Percentiles rank a stretch among this genome's conserved stretches.
Evolutionary conservation across 2,797 vertebrate genomes (phyloP).

Genomic region (Tadarida brasiliensis): DNA sequence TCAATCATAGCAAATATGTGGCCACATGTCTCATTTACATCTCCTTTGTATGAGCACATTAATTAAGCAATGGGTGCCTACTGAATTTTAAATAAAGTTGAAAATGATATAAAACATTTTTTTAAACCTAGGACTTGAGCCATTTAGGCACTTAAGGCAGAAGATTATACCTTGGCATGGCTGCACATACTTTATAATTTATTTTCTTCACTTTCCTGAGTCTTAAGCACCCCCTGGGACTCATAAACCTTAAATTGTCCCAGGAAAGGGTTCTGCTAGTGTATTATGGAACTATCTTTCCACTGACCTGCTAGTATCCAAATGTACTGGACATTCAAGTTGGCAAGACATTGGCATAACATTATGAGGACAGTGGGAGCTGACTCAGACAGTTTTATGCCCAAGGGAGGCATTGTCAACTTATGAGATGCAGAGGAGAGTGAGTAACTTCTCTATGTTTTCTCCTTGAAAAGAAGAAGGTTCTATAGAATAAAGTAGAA

Average conservation of each 20-base stretch:
- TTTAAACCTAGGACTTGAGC: slow-evolving; percentile 26
- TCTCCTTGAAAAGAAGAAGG: background rate
- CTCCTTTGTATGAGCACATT: background rate
- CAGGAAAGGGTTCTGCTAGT: background rate
- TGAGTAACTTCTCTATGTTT: background rate
- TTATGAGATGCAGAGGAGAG: background rate
- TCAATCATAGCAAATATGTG: background rate
- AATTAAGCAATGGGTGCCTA: background rate
- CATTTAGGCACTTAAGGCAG: slow-evolving; percentile 16
- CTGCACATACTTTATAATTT: background rate
- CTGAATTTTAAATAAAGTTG: slow-evolving; percentile 10
- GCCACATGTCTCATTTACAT: background rate
- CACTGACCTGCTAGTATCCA: background rate
- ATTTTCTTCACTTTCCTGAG: slow-evolving; percentile 35
- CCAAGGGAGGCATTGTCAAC: background rate
- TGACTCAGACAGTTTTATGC: background rate
- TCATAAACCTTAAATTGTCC: background rate
- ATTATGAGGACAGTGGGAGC: background rate
- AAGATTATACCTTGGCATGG: background rate
- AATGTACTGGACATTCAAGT: background rate
- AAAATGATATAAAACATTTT: background rate
- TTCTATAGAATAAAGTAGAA: background rate
- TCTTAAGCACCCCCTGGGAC: background rate
- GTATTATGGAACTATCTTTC: background rate
- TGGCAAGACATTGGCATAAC: background rate